Base-by-base conservation (phyloP, 2,113 vertebrate species). In the Sinocyclocheilus maitianheensis region DNA sequence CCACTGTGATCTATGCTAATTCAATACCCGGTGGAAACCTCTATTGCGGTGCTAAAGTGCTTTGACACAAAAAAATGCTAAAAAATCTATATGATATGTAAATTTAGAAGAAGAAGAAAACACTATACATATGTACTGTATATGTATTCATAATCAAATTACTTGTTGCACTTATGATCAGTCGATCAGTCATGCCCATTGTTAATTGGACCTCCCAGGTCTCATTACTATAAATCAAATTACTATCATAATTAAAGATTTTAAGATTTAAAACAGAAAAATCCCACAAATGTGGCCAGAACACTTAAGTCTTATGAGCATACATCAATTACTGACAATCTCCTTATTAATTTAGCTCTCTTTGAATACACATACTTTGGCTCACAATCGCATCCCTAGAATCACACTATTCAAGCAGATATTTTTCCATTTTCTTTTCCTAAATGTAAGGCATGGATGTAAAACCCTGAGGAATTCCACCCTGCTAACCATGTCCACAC, bases 401-500 rank as follows among this genome's bases (percentile, higher is more conserved):
- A 46, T 40, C 5, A 22, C 37, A 30, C 3, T 24, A 72, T n/a
- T 53, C 24, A 22, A 58, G 37, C 9, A 48, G 22, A 67, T 55
- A 84, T 69, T 37, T 90, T 83, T 85, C 43, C 22, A 81, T 85
- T 75, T 89, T 88, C 53, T 85, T 89, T 84, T 77, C 80, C 82
- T 85, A 76, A 90, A 88, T 90, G 89, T 79, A 81, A 92, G 78
- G 81, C 71, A 78, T 88, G 63, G 53, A 86, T 82, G 88, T 81
- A 72, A 89, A 90, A 55, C 81, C 80, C 18, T 20, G 82, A 84
- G 88, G 87, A 89, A 87, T 90, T 92, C 90, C 92, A 89, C 93
- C 94, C 91, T 92, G 93, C 94, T 94, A 94, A 92, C 94, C 93
- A 84, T 90, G 92, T 95, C 95, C 95, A 89, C 92, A 94, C 90